Conservation (phyloP, 1,140 invertebrate genomes). For the Archegozetes longisetosus region DNA sequence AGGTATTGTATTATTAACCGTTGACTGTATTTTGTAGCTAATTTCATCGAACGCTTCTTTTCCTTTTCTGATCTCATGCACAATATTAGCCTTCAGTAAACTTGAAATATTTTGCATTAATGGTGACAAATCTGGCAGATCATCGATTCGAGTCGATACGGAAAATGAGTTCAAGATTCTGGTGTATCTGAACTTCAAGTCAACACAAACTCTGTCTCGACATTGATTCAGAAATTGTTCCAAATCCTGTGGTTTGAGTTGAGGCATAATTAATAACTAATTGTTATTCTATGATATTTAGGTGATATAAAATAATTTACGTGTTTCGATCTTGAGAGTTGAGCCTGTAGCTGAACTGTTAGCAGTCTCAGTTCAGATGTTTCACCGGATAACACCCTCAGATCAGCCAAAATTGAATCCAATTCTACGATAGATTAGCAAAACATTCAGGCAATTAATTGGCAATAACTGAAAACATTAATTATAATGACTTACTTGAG, state of each 20-base stretch:
- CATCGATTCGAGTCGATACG: constrained; percentile 11
- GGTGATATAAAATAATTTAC: neutral
- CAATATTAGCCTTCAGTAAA: constrained; percentile 14
- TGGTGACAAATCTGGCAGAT: constrained; percentile 11
- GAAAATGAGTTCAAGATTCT: constrained; percentile 6
- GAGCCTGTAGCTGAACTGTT: neutral
- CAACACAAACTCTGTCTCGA: constrained; percentile 9
- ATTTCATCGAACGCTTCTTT: constrained; percentile 15
- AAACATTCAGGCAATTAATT: neutral
- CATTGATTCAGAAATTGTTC: constrained; percentile 12
- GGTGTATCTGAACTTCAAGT: constrained; percentile 7
- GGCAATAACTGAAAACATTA: neutral
- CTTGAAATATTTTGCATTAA: constrained; percentile 14
- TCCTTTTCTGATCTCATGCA: constrained; percentile 16
- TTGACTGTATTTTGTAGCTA: constrained; percentile 14
- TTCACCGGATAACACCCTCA: constrained; percentile 10
- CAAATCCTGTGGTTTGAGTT: constrained; percentile 3
- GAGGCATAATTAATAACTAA: neutral
- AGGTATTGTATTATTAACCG: constrained; percentile 16
- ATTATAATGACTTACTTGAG: constrained; percentile 12
- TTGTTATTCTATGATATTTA: neutral
- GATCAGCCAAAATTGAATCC: constrained; percentile 14
- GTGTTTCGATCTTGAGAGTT: neutral
- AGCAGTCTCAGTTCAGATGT: constrained; percentile 10
- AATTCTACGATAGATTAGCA: constrained; percentile 6